phyloP scores from a whole-genome alignment of 2,113 vertebrate species.

The Zosterops japonicus region DNA sequence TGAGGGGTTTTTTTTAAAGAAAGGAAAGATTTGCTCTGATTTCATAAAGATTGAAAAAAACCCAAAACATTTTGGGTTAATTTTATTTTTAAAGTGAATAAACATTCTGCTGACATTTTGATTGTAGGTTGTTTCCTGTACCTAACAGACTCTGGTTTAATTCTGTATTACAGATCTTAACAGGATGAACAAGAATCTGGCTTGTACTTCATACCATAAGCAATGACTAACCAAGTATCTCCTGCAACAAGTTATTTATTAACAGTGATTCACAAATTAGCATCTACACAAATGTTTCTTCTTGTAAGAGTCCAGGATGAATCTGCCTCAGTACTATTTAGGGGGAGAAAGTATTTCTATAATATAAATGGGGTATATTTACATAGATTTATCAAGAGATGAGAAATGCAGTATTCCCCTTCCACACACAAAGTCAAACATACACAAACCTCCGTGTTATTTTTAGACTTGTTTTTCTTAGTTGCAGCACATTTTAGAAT shows the following conservation, averaged over 20 bases:
- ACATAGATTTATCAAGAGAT: not conserved
- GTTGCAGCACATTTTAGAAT: not conserved
- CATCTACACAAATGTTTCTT: not conserved
- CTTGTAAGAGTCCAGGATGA: not conserved
- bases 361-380: not conserved
- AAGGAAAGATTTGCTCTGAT: not conserved
- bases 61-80: accelerated
- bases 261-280: not conserved
- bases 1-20: not conserved
- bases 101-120: not conserved
- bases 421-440: not conserved
- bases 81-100: not conserved
- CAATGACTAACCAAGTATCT: not conserved
- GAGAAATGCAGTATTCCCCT: not conserved
- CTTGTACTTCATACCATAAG: not conserved
- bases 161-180: not conserved
- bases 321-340: not conserved
- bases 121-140: not conserved
- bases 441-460: not conserved
- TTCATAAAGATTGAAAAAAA: not conserved
- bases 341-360: not conserved
- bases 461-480: constrained; percentile 3
- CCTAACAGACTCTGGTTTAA: not conserved
- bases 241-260: constrained; percentile 8
- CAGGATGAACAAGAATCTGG: not conserved